phyloP scores from a whole-genome alignment of 2,888 invertebrate genomes.

The Agonopterix alstromeriana region DNA sequence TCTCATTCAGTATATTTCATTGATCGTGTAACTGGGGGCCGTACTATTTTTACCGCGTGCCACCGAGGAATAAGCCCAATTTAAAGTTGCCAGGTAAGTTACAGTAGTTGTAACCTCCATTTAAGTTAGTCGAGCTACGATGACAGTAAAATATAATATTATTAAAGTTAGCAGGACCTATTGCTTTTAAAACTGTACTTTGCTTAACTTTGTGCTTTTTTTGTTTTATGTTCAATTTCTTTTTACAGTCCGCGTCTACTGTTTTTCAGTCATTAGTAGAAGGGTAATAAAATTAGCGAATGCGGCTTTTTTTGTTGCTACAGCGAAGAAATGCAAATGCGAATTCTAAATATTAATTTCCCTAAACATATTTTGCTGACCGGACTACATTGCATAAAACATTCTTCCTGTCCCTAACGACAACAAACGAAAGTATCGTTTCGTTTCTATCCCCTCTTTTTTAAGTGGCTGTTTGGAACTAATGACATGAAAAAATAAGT shows the following conservation, averaged over 20 bases:
- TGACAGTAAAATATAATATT: neutral
- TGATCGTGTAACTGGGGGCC: neutral
- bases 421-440: neutral
- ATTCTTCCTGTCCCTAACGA: neutral
- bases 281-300: too few relatives aligned
- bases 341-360: too few relatives aligned
- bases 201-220: too few relatives aligned
- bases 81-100: constrained; percentile 29
- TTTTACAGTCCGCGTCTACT: too few relatives aligned
- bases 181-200: too few relatives aligned
- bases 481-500: too few relatives aligned
- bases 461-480: neutral
- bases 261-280: too few relatives aligned
- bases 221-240: too few relatives aligned
- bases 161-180: neutral
- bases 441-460: neutral
- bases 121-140: neutral
- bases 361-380: too few relatives aligned
- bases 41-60: constrained; percentile 9
- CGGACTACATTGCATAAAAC: too few relatives aligned
- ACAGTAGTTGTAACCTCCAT: neutral
- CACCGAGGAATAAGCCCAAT: constrained; percentile 13
- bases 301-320: too few relatives aligned
- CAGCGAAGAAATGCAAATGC: too few relatives aligned
- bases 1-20: neutral